Evolutionary conservation across 2,888 invertebrate genomes (phyloP).

Genomic region (Cyclophora albipunctata): DNA sequence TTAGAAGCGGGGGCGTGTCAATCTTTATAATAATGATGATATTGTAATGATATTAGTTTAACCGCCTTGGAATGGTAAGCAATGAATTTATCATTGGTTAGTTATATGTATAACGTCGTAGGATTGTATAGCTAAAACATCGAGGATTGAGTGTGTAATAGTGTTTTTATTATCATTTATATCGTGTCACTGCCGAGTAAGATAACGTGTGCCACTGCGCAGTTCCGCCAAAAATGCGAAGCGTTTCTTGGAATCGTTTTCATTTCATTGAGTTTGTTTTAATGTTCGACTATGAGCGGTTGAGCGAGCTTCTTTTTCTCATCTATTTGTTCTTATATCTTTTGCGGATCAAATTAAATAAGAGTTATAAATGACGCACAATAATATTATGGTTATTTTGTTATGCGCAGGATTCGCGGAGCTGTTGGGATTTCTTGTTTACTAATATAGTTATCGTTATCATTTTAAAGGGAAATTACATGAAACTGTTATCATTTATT

Average conservation of each 20-base stretch:
- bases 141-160: conserved; percentile 28
- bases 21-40: too few relatives aligned
- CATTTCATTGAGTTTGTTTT: conserved; percentile 11
- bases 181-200: conserved; percentile 52
- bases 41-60: too few relatives aligned
- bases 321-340: too few relatives aligned
- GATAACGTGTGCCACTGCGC: conserved; percentile 61
- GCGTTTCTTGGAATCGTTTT: conserved; percentile 32
- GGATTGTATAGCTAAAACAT: conserved; percentile 23
- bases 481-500: not conserved
- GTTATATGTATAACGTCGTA: not conserved
- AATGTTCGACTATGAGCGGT: not conserved
- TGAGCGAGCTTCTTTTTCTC: too few relatives aligned
- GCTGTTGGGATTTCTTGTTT: conserved; percentile 6
- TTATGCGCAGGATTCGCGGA: too few relatives aligned
- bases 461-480: not conserved
- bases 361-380: too few relatives aligned
- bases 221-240: conserved; percentile 46
- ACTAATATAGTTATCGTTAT: not conserved
- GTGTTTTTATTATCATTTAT: conserved; percentile 58
- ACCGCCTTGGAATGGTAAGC: too few relatives aligned
- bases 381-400: conserved; percentile 3
- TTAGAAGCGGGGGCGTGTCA: conserved; percentile 28
- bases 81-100: too few relatives aligned
- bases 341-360: too few relatives aligned